phyloP scores from a whole-genome alignment of 2,888 invertebrate genomes.

The Capitulum mitella region DNA sequence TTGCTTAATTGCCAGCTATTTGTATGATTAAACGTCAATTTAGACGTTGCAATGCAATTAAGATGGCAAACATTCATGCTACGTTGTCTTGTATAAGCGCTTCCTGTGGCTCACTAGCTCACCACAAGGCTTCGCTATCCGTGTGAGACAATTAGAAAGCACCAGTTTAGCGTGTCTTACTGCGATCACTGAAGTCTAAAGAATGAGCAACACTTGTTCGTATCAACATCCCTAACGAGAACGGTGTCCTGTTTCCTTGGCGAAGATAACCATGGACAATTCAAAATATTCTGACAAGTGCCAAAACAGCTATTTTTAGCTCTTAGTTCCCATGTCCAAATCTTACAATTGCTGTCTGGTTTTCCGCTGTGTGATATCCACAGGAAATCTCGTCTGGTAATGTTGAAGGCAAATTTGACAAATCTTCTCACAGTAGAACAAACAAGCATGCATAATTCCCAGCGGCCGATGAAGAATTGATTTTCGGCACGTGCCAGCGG shows the following conservation, averaged over 20 bases:
- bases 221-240: no score
- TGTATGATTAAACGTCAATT: not conserved
- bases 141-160: no score
- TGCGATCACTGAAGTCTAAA: no score
- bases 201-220: no score
- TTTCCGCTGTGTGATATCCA: not conserved
- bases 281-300: no score
- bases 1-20: not conserved
- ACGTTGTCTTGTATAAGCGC: no score
- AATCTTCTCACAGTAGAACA: not conserved
- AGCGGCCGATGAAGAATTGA: not conserved
- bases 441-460: not conserved
- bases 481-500: not conserved
- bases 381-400: not conserved
- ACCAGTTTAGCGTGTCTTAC: no score
- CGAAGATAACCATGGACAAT: no score
- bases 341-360: not conserved
- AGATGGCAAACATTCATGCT: not conserved
- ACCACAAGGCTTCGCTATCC: no score
- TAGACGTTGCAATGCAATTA: not conserved
- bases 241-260: no score
- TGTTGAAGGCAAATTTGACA: not conserved
- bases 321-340: not conserved
- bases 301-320: no score
- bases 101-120: no score